phyloP scores from a whole-genome alignment of 2,113 vertebrate species.

The Lutjanus erythropterus region DNA sequence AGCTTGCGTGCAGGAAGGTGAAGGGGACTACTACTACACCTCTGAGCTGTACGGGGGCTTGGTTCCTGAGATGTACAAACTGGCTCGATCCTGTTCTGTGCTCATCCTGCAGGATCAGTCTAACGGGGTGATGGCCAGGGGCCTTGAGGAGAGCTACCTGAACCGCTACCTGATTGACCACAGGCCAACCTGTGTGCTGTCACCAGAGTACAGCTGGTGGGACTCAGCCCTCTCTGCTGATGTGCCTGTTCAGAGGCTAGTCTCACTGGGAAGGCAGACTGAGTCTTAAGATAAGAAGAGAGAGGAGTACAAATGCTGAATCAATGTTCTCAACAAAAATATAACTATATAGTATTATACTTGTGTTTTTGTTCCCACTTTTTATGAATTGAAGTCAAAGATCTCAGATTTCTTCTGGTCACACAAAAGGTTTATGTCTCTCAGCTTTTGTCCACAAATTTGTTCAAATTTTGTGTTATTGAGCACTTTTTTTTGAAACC shows the following conservation, averaged over 20 bases:
- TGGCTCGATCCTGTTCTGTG: constrained; percentile 77
- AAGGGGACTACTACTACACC: constrained; percentile 87
- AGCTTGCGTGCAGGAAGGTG: constrained; percentile 73
- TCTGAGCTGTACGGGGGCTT: constrained; percentile 84
- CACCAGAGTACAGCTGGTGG: constrained; percentile 87
- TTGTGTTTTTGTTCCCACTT: no score
- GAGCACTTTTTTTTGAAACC: no score
- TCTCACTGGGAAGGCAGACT: constrained; percentile 77
- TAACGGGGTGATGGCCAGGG: constrained; percentile 68
- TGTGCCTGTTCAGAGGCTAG: constrained; percentile 73
- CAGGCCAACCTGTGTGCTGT: constrained; percentile 83
- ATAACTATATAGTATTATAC: no score
- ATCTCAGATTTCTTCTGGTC: no score
- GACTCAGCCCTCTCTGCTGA: constrained; percentile 65
- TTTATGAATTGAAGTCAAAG: no score
- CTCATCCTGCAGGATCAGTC: constrained; percentile 82
- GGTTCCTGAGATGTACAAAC: constrained; percentile 74
- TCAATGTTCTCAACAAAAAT: no score
- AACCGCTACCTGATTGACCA: constrained; percentile 84
- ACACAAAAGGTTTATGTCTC: no score
- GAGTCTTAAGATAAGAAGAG: constrained; percentile 50
- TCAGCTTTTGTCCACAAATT: no score
- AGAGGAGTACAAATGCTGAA: constrained; percentile 58
- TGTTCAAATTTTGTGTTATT: no score
- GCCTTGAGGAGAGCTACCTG: constrained; percentile 86